Evolutionary conservation across 1,140 invertebrate genomes (phyloP).

Genomic region (Microplitis demolitor): DNA sequence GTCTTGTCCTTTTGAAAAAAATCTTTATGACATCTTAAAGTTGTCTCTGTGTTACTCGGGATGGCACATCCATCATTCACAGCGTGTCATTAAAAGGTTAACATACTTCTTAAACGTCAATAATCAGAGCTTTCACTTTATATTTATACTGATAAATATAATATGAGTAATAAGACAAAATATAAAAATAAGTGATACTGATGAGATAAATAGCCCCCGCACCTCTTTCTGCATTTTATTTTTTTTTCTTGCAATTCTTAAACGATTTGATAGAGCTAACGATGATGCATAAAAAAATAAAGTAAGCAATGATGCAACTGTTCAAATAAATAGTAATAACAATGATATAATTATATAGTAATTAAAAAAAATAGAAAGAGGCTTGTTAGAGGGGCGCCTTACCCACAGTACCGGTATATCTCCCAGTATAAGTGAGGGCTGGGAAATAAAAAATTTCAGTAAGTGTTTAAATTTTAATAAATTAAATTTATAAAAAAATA

Average conservation of each 20-base stretch:
- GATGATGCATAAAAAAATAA: background rate
- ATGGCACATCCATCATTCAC: no score
- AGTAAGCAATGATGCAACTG: background rate
- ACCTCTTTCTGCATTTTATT: constrained; percentile 26
- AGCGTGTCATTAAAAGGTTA: no score
- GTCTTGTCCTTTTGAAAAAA: no score
- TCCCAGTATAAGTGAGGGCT: constrained; percentile 58
- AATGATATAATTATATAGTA: constrained; percentile 16
- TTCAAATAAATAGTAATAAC: background rate
- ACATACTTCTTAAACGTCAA: no score
- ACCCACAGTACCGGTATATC: constrained; percentile 59
- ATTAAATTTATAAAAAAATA: constrained; percentile 5
- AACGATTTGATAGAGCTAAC: background rate
- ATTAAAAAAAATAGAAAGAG: constrained; percentile 37
- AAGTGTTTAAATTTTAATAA: constrained; percentile 33
- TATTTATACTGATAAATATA: constrained; percentile 10
- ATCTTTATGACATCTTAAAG: no score
- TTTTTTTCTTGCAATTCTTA: background rate
- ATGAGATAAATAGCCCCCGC: constrained; percentile 51
- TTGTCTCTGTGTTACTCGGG: no score
- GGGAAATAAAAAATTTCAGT: constrained; percentile 47
- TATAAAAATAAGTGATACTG: constrained; percentile 46
- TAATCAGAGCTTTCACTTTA: no score
- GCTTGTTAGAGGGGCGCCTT: constrained; percentile 52
- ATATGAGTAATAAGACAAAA: background rate